A percentile compares a stretch with the other conserved stretches of the same genome.
phyloP scores from a whole-genome alignment of 2,113 vertebrate species.

The Brienomyrus brachyistius region DNA sequence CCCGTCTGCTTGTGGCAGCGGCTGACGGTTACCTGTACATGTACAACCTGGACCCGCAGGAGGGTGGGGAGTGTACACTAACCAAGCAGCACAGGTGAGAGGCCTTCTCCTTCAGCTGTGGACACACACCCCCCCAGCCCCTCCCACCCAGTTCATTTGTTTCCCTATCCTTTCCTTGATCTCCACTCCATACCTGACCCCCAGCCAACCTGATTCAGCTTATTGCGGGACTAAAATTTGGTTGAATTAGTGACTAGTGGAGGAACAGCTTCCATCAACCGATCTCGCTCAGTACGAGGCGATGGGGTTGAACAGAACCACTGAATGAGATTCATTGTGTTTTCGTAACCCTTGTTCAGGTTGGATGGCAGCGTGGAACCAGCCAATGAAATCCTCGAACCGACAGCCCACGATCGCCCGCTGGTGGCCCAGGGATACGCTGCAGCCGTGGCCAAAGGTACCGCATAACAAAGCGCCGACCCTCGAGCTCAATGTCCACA shows the following conservation, averaged over 20 bases:
- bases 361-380: slow-evolving; percentile 88
- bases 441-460: slow-evolving; percentile 75
- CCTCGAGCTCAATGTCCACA: not conserved
- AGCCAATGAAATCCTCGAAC: slow-evolving; percentile 86
- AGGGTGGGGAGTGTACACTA: slow-evolving; percentile 91
- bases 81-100: slow-evolving; percentile 96
- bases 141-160: too few species aligned
- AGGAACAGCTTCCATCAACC: not conserved
- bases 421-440: slow-evolving; percentile 79
- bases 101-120: not conserved
- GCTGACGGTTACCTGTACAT: slow-evolving; percentile 93
- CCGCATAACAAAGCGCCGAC: slow-evolving; percentile 21
- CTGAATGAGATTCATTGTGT: not conserved
- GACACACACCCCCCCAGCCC: not conserved
- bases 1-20: slow-evolving; percentile 84
- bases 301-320: not conserved
- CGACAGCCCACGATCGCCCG: slow-evolving; percentile 82
- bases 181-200: not conserved
- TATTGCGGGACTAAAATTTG: not conserved
- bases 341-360: slow-evolving; percentile 49
- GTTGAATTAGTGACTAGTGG: not conserved
- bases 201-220: not conserved
- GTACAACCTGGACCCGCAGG: slow-evolving; percentile 96
- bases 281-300: not conserved
- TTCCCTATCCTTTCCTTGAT: not conserved